Evolutionary conservation across 2,113 vertebrate genomes (phyloP).

Genomic region (Hyperoodon ampullatus): DNA sequence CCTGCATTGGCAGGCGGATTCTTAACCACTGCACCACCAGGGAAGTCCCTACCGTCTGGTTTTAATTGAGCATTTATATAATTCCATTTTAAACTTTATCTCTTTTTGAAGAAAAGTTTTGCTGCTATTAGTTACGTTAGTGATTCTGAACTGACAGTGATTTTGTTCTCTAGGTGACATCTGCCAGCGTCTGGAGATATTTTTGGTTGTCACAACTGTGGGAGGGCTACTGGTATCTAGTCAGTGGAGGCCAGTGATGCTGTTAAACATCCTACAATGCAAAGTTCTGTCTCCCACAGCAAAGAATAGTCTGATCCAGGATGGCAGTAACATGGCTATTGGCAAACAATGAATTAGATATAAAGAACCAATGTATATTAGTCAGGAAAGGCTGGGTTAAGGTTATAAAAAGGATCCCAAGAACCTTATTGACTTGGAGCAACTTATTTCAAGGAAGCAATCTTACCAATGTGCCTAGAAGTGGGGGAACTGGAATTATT

Average conservation of each 20-base stretch:
- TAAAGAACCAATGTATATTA: neutral
- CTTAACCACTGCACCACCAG: neutral
- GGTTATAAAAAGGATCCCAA: neutral
- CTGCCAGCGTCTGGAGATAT: neutral
- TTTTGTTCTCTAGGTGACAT: neutral
- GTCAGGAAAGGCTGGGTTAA: neutral
- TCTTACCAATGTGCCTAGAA: neutral
- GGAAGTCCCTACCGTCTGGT: neutral
- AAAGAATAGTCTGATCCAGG: neutral
- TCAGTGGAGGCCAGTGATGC: neutral
- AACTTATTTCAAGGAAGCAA: neutral
- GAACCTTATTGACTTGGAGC: neutral
- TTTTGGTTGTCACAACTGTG: neutral
- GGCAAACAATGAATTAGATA: neutral
- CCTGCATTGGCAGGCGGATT: neutral
- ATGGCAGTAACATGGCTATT: neutral
- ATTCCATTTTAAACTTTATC: neutral
- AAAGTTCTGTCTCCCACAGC: neutral
- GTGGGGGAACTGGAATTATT: neutral
- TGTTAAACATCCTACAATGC: neutral
- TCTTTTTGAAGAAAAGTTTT: neutral
- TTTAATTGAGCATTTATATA: neutral
- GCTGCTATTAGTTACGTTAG: neutral
- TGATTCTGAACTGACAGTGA: neutral
- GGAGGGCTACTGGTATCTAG: neutral